phyloP scores from a whole-genome alignment of 2,113 vertebrate genomes.

The Gila orcuttii region DNA sequence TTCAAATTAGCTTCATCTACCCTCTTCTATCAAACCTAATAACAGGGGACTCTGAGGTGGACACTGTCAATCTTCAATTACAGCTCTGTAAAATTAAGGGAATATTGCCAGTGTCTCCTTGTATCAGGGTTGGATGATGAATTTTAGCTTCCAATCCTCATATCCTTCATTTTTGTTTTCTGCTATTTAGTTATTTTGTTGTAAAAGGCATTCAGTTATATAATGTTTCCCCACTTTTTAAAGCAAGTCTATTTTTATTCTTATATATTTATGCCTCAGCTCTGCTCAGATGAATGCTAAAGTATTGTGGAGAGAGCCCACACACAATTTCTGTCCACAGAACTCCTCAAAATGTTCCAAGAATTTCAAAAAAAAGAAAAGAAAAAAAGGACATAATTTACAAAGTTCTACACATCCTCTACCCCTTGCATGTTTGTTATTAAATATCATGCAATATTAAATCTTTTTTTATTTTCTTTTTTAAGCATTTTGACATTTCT shows the following conservation, averaged over 20 bases:
- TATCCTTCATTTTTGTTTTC: neutral
- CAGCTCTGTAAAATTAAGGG: neutral
- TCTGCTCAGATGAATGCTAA: neutral
- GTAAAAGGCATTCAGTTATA: neutral
- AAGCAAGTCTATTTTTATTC: neutral
- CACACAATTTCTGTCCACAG: neutral
- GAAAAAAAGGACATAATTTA: neutral
- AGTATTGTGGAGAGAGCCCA: neutral
- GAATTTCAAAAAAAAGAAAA: no score
- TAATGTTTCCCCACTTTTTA: neutral
- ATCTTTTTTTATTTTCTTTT: neutral
- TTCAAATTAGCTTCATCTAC: neutral
- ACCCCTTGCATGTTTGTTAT: neutral
- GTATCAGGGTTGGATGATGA: neutral
- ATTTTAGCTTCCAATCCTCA: neutral
- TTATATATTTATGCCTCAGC: neutral
- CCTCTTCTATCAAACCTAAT: constrained; percentile 1
- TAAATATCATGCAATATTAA: neutral
- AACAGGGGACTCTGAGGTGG: neutral
- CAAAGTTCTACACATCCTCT: neutral
- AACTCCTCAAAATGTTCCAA: constrained; percentile 5
- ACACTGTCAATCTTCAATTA: neutral
- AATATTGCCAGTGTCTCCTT: neutral
- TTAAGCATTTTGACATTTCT: neutral
- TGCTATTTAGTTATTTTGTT: neutral